These are phyloP conservation scores for Brachionus sp. DNA, from an alignment of 1,140 invertebrate genomes.

Conservation along the genomic window DNA sequence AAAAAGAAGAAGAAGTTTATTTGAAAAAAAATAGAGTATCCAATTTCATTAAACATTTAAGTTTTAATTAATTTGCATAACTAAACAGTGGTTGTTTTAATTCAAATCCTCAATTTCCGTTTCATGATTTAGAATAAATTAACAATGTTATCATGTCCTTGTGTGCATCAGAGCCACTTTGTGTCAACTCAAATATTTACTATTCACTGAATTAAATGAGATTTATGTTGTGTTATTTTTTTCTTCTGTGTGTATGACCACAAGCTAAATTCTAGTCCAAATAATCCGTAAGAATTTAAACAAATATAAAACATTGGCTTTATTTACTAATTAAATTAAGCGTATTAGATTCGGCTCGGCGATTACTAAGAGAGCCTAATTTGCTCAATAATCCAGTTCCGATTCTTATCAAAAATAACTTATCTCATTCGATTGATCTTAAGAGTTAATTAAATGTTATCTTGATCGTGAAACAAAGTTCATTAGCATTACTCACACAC, in stretches of 20 bases:
- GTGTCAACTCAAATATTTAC: slow-evolving; percentile 13
- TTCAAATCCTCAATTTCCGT: slow-evolving; percentile 4
- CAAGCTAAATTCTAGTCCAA: neutral
- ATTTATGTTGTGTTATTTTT: too few species aligned
- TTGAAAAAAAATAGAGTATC: neutral
- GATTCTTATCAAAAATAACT: neutral
- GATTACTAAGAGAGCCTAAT: neutral
- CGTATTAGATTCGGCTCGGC: slow-evolving; percentile 11
- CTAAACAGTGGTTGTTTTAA: slow-evolving; percentile 4
- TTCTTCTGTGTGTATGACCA: neutral
- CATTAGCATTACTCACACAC: neutral
- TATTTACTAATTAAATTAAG: slow-evolving; percentile 2
- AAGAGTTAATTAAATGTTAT: neutral
- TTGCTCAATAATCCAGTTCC: neutral
- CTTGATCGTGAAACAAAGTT: neutral
- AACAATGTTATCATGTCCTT: neutral
- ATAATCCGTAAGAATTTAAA: slow-evolving; percentile 1
- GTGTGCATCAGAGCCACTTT: neutral
- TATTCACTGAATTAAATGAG: neutral
- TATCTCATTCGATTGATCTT: neutral
- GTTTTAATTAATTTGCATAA: slow-evolving; percentile 33
- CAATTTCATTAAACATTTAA: neutral
- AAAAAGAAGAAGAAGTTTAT: neutral
- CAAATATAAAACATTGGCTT: neutral
- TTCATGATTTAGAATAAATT: neutral